phyloP scores from a whole-genome alignment of 2,888 invertebrate species.

The Metopia argyrocephala region DNA sequence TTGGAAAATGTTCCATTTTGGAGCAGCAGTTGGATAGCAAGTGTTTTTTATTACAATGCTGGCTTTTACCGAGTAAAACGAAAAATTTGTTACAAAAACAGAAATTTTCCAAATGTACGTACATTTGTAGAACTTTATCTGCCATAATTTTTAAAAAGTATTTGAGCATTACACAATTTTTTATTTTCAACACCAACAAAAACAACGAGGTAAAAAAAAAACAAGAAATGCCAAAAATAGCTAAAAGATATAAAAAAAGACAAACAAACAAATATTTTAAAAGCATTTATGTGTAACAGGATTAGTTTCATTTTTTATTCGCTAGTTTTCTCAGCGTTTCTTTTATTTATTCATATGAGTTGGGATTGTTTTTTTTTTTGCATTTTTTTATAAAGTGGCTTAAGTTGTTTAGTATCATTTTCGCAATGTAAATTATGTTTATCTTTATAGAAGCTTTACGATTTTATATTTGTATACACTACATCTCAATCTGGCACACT shows the following conservation, averaged over 20 bases:
- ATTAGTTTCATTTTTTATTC: conserved; percentile 20
- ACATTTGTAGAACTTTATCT: conserved; percentile 50
- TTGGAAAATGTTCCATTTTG: too few species aligned
- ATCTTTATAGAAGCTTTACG: background rate
- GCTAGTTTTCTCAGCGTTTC: background rate
- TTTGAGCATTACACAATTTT: conserved; percentile 32
- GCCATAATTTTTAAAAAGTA: conserved; percentile 37
- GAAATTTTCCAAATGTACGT: conserved; percentile 4
- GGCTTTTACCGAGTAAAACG: conserved; percentile 33
- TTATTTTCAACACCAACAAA: background rate
- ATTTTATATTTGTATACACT: too few species aligned
- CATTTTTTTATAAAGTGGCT: background rate
- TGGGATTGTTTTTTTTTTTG: too few species aligned
- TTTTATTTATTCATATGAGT: background rate
- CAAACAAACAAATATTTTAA: conserved; percentile 11
- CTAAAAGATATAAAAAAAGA: background rate
- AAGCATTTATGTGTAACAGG: conserved; percentile 44
- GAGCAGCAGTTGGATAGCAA: background rate
- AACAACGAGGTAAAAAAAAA: background rate
- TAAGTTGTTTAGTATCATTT: background rate
- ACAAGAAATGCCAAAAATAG: background rate
- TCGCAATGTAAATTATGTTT: background rate
- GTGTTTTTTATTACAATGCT: conserved; percentile 22
- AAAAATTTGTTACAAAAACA: background rate
- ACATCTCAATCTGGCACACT: too few species aligned